Conservation (phyloP, 2,888 invertebrate species). For the Nebria brevicollis region DNA sequence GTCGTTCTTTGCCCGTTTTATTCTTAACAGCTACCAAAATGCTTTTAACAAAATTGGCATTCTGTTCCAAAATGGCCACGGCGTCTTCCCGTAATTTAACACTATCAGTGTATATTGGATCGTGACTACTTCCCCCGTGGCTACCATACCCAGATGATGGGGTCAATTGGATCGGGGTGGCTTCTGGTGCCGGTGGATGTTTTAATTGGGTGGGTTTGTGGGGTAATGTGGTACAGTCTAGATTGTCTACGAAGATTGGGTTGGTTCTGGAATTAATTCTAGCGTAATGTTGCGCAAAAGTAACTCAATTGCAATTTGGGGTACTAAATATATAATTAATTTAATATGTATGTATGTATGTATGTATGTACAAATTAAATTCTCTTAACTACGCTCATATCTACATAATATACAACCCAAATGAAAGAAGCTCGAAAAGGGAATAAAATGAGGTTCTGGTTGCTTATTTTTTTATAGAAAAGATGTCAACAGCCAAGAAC, state of each 20-base stretch:
- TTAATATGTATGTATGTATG: too few relatives aligned
- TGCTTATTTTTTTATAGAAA: background rate
- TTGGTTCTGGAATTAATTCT: conserved; percentile 57
- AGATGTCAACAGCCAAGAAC: background rate
- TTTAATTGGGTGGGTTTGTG: conserved; percentile 26
- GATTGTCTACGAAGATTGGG: conserved; percentile 59
- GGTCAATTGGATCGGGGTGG: conserved; percentile 42
- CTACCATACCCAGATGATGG: conserved; percentile 61
- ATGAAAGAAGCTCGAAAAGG: background rate
- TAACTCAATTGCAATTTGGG: background rate
- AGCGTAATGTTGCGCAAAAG: background rate
- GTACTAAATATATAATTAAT: background rate
- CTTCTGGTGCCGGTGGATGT: conserved; percentile 35
- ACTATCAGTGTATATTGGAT: conserved; percentile 54
- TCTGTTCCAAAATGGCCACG: conserved; percentile 59
- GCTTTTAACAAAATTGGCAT: conserved; percentile 60
- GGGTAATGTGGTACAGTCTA: conserved; percentile 32
- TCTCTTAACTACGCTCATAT: too few relatives aligned
- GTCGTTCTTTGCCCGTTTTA: conserved; percentile 52
- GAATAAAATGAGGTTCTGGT: too few relatives aligned
- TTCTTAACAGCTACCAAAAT: conserved; percentile 57
- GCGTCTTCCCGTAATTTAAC: conserved; percentile 56
- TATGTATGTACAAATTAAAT: too few relatives aligned
- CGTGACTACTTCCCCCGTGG: conserved; percentile 54
- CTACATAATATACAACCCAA: background rate